A percentile compares a stretch with the other conserved stretches of the same genome.
These are phyloP conservation scores for Trichomalopsis sarcophagae DNA, from an alignment of 1,140 invertebrate genomes.

Conservation along the genomic window DNA sequence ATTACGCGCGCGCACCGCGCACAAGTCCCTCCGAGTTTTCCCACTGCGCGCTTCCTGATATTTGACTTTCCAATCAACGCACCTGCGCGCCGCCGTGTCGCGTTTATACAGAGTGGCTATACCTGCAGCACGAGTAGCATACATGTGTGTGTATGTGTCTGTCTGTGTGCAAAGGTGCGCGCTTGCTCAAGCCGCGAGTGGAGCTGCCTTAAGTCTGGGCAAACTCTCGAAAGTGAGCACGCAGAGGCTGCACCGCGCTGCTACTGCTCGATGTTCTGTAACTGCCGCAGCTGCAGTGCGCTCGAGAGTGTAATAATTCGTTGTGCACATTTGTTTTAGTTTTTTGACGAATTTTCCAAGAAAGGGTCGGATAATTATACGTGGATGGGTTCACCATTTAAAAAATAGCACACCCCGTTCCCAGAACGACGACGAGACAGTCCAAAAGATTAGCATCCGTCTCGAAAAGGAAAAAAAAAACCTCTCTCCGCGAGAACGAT, in stretches of 20 bases:
- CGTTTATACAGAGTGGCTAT: neutral
- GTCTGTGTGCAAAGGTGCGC: neutral
- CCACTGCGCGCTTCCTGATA: slow-evolving; percentile 55
- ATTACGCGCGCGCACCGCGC: neutral
- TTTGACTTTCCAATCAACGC: slow-evolving; percentile 66
- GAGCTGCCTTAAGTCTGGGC: neutral
- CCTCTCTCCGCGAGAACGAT: too few relatives aligned
- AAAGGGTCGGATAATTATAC: too few relatives aligned
- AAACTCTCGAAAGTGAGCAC: neutral
- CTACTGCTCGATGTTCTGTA: too few relatives aligned
- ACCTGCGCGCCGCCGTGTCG: slow-evolving; percentile 36
- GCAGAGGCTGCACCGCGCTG: neutral
- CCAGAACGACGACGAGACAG: too few relatives aligned
- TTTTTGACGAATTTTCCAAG: too few relatives aligned
- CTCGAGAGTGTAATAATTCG: neutral
- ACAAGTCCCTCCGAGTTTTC: slow-evolving; percentile 42
- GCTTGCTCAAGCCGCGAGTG: slow-evolving; percentile 9
- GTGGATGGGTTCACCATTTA: too few relatives aligned
- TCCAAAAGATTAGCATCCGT: too few relatives aligned
- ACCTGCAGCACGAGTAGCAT: neutral
- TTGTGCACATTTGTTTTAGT: slow-evolving; percentile 10
- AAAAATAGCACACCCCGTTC: too few relatives aligned
- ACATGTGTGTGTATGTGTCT: neutral
- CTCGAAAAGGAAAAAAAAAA: too few relatives aligned
- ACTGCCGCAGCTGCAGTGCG: too few relatives aligned